Percentiles rank a stretch among this genome's conserved stretches.
phyloP scores from a whole-genome alignment of 2,113 vertebrate genomes.

The Syrmaticus mikado region DNA sequence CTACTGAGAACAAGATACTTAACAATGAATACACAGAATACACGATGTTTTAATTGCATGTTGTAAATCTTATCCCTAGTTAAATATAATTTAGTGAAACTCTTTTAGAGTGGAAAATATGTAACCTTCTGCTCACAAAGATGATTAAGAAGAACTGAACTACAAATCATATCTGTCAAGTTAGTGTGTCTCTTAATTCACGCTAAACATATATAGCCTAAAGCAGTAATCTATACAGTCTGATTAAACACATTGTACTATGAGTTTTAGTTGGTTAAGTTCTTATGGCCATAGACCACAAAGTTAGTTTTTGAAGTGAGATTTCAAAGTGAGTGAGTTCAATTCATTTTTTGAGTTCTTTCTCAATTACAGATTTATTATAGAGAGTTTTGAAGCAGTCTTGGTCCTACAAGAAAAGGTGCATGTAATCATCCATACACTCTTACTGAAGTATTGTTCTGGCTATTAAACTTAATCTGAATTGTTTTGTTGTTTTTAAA shows the following conservation, averaged over 20 bases:
- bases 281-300: slow-evolving; percentile 39
- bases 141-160: neutral
- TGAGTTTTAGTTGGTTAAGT: slow-evolving; percentile 4
- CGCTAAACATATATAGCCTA: slow-evolving; percentile 20
- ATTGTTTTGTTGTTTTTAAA: too few relatives aligned
- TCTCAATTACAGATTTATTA: neutral
- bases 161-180: neutral
- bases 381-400: neutral
- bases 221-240: neutral
- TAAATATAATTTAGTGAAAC: neutral
- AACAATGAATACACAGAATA: neutral
- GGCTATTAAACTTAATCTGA: neutral
- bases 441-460: neutral
- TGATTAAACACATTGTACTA: slow-evolving; percentile 22
- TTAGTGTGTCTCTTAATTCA: neutral
- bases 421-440: neutral
- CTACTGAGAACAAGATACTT: neutral
- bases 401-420: neutral
- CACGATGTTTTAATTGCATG: neutral
- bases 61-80: neutral
- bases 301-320: slow-evolving; percentile 45
- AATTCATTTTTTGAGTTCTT: neutral
- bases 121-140: neutral
- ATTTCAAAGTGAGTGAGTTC: slow-evolving; percentile 18
- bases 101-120: neutral